Base-by-base conservation (phyloP, 2,797 vertebrate species). In the Pteropus rufus region DNA sequence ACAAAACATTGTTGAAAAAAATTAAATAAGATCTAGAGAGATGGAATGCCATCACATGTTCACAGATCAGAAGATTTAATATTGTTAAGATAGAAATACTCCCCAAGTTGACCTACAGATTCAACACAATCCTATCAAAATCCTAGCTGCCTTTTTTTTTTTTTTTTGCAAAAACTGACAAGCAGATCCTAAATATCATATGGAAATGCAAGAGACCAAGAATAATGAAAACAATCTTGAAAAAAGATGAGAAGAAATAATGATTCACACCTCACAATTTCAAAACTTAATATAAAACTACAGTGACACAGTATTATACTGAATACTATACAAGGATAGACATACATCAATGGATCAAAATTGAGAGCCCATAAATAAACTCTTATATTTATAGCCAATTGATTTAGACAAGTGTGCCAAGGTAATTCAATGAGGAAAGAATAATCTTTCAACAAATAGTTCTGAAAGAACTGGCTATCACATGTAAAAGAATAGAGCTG, bases 1-100 rank as follows among this genome's bases (percentile, higher is more conserved):
- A 34, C 7, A 65, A 92, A 88, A 91, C 11, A 56, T 54, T 19
- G 1, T 52, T 41, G 23, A 64, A 94, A 85, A 18, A 89, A 86
- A 79, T 89, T 77, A 72, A 95, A 92, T 52, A 91, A 83, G 16
- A 54, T 19, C n/a, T 81, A 72, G 89, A 81, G 56, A 73, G 34
- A 81, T 44, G 19, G 24, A 72, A 89, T 70, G 62, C 10, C 69
- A 49, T 64, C 24, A n/a, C 19, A 41, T 36, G 1, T 72, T 93
- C 26, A 49, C 56, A 24, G 23, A 15, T 85, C 29, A 86, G 39
- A 76, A 76, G 18, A 70, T 46, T 34, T 75, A 76, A 76, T 67
- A 44, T 76, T 94, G 31, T n/a, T 65, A 76, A 86, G 15, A 67
- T 76, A 12, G 26, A 62, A 80, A 58, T 58, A 81, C 0, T 34